Percentiles rank a stretch among this genome's conserved stretches.
These are phyloP conservation scores for Lutjanus argentimaculatus DNA, from an alignment of 2,797 vertebrate genomes.

Conservation along the genomic window DNA sequence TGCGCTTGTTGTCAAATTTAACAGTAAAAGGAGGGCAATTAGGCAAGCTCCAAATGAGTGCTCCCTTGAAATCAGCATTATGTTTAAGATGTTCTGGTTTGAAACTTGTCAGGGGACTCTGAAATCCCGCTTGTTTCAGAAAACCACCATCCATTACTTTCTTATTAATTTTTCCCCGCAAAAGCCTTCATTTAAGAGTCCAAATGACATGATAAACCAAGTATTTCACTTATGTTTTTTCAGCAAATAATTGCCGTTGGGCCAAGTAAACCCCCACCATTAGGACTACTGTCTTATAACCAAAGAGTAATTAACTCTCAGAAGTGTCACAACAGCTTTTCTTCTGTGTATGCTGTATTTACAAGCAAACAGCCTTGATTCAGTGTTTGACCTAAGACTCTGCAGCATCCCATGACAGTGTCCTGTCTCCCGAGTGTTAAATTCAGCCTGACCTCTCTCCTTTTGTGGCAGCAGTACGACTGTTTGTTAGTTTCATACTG, in stretches of 20 bases:
- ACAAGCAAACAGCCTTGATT: constrained; percentile 25
- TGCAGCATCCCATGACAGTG: constrained; percentile 2
- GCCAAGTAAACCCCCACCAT: constrained; percentile 44
- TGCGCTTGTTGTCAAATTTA: constrained; percentile 38
- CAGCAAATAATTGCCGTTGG: constrained; percentile 69
- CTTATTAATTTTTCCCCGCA: constrained; percentile 40
- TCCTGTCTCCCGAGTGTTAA: neutral
- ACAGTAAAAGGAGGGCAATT: constrained; percentile 46
- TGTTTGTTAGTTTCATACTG: neutral
- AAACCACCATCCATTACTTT: constrained; percentile 53
- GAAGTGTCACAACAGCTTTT: constrained; percentile 56
- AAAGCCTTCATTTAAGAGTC: constrained; percentile 47
- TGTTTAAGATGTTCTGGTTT: constrained; percentile 36
- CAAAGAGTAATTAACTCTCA: constrained; percentile 66
- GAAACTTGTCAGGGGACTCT: constrained; percentile 48
- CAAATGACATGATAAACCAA: constrained; percentile 43
- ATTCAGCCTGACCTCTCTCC: neutral
- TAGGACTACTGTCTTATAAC: constrained; percentile 40
- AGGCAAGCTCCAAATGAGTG: constrained; percentile 38
- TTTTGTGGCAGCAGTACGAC: neutral
- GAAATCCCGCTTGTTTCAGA: constrained; percentile 62
- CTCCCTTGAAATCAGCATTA: constrained; percentile 39
- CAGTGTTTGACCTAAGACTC: constrained; percentile 25
- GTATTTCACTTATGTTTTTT: constrained; percentile 50
- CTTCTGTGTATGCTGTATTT: constrained; percentile 33